These are phyloP conservation scores for Actenoides hombroni DNA, from an alignment of 2,113 vertebrate species.

Conservation along the genomic window DNA sequence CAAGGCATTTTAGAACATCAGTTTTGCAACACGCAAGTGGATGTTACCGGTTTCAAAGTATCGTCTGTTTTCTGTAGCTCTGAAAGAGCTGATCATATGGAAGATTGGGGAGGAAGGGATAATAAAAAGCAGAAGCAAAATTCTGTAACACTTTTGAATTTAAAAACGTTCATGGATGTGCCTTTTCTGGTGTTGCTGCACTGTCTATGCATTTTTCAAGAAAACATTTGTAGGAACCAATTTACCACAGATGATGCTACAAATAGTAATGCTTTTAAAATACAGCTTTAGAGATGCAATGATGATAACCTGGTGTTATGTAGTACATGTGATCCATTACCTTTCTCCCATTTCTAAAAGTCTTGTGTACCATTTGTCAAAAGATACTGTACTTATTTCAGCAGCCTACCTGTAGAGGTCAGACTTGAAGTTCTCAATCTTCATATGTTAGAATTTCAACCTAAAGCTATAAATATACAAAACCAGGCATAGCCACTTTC, in stretches of 20 bases:
- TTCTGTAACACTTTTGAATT: background rate
- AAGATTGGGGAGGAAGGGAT: background rate
- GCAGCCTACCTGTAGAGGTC: slow-evolving; percentile 80
- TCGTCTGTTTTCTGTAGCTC: slow-evolving; percentile 6
- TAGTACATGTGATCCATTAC: background rate
- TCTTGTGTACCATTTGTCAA: background rate
- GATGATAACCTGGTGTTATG: background rate
- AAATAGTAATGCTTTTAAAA: background rate
- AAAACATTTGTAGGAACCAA: background rate
- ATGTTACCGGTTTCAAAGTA: slow-evolving; percentile 50
- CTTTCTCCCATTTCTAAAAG: background rate
- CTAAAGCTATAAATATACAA: background rate
- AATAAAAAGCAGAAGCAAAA: slow-evolving; percentile 25
- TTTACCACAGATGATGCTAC: background rate
- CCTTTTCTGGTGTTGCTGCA: background rate
- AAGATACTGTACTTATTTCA: slow-evolving; percentile 33
- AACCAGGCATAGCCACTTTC: background rate
- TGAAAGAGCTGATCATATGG: background rate
- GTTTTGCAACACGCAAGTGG: slow-evolving; percentile 39
- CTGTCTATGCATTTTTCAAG: background rate
- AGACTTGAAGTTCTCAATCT: slow-evolving; percentile 74
- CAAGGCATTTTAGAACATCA: slow-evolving; percentile 53
- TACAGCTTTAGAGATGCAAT: background rate
- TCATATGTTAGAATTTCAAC: background rate
- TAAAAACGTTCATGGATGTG: background rate